Percentiles rank a stretch among this genome's conserved stretches.
These are phyloP conservation scores for Eulemur macaco DNA, from an alignment of 2,113 vertebrate genomes.

Conservation along the genomic window DNA sequence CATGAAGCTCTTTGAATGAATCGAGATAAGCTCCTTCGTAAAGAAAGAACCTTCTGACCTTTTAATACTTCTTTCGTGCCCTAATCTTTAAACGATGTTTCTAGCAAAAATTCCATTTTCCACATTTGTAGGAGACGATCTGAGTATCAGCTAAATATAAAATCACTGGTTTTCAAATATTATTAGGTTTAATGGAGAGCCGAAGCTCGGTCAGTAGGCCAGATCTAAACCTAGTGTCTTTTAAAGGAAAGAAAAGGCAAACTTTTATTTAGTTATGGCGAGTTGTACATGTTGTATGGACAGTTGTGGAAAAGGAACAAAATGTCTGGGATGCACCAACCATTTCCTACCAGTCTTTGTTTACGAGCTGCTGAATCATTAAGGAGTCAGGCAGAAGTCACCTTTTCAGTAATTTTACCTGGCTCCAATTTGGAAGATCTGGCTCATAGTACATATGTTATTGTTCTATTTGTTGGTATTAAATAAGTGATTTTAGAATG, in stretches of 20 bases:
- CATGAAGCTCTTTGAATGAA: background rate
- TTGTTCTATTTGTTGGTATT: background rate
- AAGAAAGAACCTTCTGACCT: background rate
- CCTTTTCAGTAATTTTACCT: background rate
- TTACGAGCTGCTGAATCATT: background rate
- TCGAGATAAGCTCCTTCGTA: background rate
- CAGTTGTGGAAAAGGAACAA: background rate
- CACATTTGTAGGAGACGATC: background rate
- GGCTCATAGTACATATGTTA: background rate
- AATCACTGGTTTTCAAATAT: background rate
- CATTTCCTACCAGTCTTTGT: background rate
- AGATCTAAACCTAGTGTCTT: background rate
- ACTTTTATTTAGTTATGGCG: background rate
- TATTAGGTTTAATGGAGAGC: background rate
- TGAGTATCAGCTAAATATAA: background rate
- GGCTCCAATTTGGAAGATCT: background rate
- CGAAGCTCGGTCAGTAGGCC: too few relatives aligned
- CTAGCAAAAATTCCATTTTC: conserved; percentile 20
- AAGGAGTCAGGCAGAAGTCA: background rate
- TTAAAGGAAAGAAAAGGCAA: background rate
- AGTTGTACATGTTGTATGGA: accelerated
- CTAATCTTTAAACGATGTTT: conserved; percentile 21
- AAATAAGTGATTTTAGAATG: background rate
- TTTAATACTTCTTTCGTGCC: background rate
- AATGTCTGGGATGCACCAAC: background rate